Evolutionary conservation across 2,888 invertebrate species (phyloP).

Genomic region (Parnassius glacialis): DNA sequence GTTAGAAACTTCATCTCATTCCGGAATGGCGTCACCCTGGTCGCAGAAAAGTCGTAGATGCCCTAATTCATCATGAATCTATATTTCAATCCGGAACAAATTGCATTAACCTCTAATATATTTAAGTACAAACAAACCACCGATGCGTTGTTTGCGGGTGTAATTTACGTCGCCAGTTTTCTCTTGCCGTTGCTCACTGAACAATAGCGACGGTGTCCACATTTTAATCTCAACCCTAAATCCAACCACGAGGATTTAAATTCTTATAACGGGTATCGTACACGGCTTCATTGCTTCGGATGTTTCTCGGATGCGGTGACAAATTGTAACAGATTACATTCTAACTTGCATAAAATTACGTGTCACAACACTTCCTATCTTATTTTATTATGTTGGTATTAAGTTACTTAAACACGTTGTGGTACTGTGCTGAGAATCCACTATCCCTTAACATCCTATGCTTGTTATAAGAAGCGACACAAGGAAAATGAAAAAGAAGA

Average conservation of each 20-base stretch:
- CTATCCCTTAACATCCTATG: too few relatives aligned
- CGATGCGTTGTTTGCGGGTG: slow-evolving; percentile 16
- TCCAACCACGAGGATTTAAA: not conserved
- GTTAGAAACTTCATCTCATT: too few relatives aligned
- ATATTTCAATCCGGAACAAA: slow-evolving; percentile 4
- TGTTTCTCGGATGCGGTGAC: slow-evolving; percentile 8
- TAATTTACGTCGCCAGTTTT: slow-evolving; percentile 18
- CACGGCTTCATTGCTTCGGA: slow-evolving; percentile 8
- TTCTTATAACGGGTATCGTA: not conserved
- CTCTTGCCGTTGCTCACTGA: slow-evolving; percentile 1
- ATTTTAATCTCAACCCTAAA: slow-evolving; percentile 1
- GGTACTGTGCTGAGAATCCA: too few relatives aligned
- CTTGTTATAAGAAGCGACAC: too few relatives aligned
- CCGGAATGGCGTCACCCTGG: too few relatives aligned
- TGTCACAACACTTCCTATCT: not conserved
- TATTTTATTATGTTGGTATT: not conserved
- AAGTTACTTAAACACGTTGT: too few relatives aligned
- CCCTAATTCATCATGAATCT: too few relatives aligned
- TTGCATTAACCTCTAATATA: slow-evolving; percentile 5
- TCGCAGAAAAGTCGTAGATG: too few relatives aligned
- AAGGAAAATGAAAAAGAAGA: too few relatives aligned
- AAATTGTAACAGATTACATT: slow-evolving; percentile 21
- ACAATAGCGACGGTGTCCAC: not conserved
- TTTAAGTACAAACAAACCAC: not conserved
- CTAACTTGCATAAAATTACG: slow-evolving; percentile 6